Percentiles rank a stretch among this genome's conserved stretches.
phyloP scores from a whole-genome alignment of 2,888 invertebrate species.

The Adineta ricciae region DNA sequence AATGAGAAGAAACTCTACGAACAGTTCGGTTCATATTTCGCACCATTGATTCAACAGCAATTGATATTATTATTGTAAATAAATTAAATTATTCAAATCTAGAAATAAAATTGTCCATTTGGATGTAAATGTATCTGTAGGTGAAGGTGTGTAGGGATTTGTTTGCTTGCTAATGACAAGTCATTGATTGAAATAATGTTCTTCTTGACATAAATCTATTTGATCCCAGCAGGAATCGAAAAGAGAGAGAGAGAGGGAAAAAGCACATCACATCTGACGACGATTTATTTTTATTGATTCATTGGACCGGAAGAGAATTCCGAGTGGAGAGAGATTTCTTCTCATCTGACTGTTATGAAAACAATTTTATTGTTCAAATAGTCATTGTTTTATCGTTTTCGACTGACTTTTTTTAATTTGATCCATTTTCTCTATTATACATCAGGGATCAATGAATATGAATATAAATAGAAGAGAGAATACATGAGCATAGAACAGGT shows the following conservation, averaged over 20 bases:
- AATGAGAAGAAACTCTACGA: neutral
- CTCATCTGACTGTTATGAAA: neutral
- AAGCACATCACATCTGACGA: neutral
- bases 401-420: neutral
- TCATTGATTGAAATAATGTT: neutral
- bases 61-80: constrained; percentile 1
- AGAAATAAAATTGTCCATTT: too few relatives aligned
- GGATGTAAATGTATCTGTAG: too few relatives aligned
- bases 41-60: neutral
- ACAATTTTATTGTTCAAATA: constrained; percentile 4
- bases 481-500: constrained; percentile 5
- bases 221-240: neutral
- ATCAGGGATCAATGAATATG: constrained; percentile 7
- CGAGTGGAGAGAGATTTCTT: neutral
- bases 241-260: too few relatives aligned
- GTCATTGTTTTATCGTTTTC: neutral
- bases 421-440: neutral
- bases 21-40: neutral
- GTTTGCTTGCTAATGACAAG: neutral
- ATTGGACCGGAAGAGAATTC: neutral
- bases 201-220: neutral
- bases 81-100: neutral
- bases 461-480: neutral
- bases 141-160: neutral
- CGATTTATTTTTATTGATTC: constrained; percentile 1